Base-by-base conservation (phyloP, 1,140 invertebrate species). In the Caerostris darwini region DNA sequence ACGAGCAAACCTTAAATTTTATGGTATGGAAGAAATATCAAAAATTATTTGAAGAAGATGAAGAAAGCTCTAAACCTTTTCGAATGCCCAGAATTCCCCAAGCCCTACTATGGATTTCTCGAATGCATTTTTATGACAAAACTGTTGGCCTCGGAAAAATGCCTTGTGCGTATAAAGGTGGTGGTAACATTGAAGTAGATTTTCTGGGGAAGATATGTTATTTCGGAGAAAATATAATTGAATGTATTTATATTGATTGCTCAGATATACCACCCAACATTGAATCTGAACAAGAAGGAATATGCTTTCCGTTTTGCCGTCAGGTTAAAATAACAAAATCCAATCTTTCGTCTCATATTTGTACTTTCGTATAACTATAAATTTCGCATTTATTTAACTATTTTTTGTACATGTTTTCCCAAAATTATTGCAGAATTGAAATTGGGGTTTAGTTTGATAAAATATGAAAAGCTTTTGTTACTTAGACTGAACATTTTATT, bases 11-110 rank as follows among this genome's bases (percentile, higher is more conserved):
- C 69, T 77, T 77, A 77, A 53, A 77, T 77, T 77, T 77, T 77
- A 77, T 77, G 71, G 71, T 8, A 77, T 6, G 71, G 71, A 50
- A 77, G 71, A 77, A 77, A 77, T 77, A 77, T 77, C 71, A 77
- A 53, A 77, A 77, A 77, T 34, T 34, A 77, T 77, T 77, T 77
- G 34, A 77, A 67, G 71, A 77, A 77, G 71, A 77, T 77, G 71
- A 77, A 77, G 71, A 50, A 77, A 77, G 34, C 71, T 77, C 71
- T 77, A 77, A 77, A 77, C 71, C 71, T 77, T 77, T 53, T 34
- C 71, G 34, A 77, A 77, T 77, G 53, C 34, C 71, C 50, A 53
- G 53, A 77, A 77, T 5, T 50, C 10, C 71, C 71, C 14, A 77
- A 77, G 71, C 34, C 50, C 71, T 77, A 53, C 71, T 77, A 77